Conservation (phyloP, 2,797 vertebrate genomes). For the Calcarius lapponicus region DNA sequence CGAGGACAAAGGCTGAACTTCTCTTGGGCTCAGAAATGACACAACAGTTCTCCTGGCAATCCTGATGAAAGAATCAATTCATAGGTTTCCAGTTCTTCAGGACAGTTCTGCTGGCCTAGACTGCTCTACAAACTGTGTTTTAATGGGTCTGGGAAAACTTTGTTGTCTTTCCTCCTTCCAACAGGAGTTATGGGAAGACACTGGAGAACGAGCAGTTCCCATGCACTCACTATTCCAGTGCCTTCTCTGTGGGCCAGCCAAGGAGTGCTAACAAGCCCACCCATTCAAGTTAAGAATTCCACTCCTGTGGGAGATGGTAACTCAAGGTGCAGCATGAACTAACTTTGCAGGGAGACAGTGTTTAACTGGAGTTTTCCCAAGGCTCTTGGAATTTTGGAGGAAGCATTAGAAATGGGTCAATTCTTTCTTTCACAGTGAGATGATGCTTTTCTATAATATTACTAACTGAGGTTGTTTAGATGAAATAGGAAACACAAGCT, state of each 20-base stretch:
- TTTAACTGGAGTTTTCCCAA: conserved; percentile 1
- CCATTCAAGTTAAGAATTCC: neutral
- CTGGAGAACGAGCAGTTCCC: neutral
- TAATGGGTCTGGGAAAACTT: conserved; percentile 8
- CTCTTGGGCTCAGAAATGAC: conserved; percentile 16
- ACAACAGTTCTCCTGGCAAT: conserved; percentile 18
- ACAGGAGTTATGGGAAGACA: conserved; percentile 10
- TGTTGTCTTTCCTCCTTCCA: conserved; percentile 25
- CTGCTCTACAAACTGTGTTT: neutral
- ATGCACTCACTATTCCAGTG: neutral
- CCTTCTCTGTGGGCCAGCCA: neutral
- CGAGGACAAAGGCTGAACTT: neutral
- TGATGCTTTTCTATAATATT: neutral
- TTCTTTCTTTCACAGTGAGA: neutral
- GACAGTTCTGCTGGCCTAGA: neutral
- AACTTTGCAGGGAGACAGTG: neutral
- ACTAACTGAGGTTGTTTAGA: neutral
- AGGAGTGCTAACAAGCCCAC: neutral
- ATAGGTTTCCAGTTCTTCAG: neutral
- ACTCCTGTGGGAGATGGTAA: neutral
- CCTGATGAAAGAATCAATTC: conserved; percentile 50
- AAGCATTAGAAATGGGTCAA: neutral
- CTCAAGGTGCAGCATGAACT: neutral
- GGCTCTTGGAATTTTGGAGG: neutral
- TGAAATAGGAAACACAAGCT: neutral